These are phyloP conservation scores for Phycodurus eques DNA, from an alignment of 2,113 vertebrate species.

Conservation along the genomic window DNA sequence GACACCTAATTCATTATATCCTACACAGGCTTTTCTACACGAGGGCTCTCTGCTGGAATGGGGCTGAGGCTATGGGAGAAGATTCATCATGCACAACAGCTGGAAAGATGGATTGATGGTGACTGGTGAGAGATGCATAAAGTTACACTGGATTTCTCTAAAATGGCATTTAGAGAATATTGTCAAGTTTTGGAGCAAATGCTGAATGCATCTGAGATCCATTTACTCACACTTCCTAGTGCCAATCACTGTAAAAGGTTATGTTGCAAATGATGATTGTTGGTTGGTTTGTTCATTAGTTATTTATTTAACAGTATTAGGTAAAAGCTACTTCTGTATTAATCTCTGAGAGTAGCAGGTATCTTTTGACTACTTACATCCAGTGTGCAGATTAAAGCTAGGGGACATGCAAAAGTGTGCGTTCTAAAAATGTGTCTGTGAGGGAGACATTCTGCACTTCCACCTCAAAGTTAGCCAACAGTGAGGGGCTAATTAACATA, in stretches of 20 bases:
- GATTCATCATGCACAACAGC: conserved; percentile 79
- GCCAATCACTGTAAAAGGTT: background rate
- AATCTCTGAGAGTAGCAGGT: no score
- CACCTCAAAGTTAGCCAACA: no score
- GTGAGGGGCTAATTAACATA: no score
- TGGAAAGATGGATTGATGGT: conserved; percentile 54
- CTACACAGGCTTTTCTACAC: conserved; percentile 81
- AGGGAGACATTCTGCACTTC: no score
- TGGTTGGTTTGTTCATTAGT: no score
- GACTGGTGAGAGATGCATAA: conserved; percentile 23
- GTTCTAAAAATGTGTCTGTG: no score
- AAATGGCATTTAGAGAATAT: background rate
- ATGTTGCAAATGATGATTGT: no score
- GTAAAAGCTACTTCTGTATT: no score
- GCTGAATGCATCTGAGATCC: background rate
- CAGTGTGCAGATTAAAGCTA: no score
- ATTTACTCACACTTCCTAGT: background rate
- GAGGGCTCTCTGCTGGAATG: conserved; percentile 74
- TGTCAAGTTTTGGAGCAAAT: background rate
- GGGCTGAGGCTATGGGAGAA: conserved; percentile 77
- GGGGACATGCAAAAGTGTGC: no score
- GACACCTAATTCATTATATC: conserved; percentile 97
- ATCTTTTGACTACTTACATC: no score
- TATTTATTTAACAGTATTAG: no score
- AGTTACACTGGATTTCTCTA: background rate